Percentiles rank a stretch among this genome's conserved stretches.
Conservation (phyloP, 1,140 invertebrate genomes). For the Philotrypesis tridentata region DNA sequence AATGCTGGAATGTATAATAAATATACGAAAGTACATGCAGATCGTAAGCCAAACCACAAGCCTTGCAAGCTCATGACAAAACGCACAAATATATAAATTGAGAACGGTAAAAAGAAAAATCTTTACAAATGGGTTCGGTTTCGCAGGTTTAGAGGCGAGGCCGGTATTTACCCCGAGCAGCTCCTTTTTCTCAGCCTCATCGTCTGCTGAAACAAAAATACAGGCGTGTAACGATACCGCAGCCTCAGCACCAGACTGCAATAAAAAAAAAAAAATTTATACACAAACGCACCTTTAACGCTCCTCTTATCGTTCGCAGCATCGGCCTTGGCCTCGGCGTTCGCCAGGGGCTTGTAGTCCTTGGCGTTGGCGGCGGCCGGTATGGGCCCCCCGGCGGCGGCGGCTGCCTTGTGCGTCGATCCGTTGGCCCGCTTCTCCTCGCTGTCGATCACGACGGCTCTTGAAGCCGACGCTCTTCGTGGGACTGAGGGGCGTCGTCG, state of each 20-base stretch:
- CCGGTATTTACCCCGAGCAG: slow-evolving; percentile 74
- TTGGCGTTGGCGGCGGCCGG: slow-evolving; percentile 66
- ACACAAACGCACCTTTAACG: slow-evolving; percentile 69
- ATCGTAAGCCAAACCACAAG: slow-evolving; percentile 56
- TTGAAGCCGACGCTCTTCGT: slow-evolving; percentile 66
- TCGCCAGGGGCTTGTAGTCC: slow-evolving; percentile 56
- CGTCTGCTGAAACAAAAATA: slow-evolving; percentile 64
- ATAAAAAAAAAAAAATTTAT: too few species aligned
- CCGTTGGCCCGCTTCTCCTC: slow-evolving; percentile 70
- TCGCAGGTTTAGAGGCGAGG: slow-evolving; percentile 71
- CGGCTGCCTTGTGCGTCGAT: slow-evolving; percentile 65
- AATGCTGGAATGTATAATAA: neutral
- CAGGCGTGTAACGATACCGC: too few species aligned
- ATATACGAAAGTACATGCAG: slow-evolving; percentile 46
- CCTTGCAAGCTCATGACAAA: slow-evolving; percentile 47
- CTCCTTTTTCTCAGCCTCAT: slow-evolving; percentile 71
- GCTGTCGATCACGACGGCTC: slow-evolving; percentile 57
- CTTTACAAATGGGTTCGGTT: slow-evolving; percentile 74
- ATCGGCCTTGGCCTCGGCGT: slow-evolving; percentile 62
- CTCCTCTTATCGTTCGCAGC: slow-evolving; percentile 66
- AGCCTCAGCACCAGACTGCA: too few species aligned
- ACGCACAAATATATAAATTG: slow-evolving; percentile 45
- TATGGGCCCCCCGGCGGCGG: too few species aligned
- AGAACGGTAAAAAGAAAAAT: slow-evolving; percentile 66
- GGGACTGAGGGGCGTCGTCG: slow-evolving; percentile 48